Evolutionary conservation across 2,888 invertebrate genomes (phyloP).

Genomic region (Dyspetes luteomarginatus): DNA sequence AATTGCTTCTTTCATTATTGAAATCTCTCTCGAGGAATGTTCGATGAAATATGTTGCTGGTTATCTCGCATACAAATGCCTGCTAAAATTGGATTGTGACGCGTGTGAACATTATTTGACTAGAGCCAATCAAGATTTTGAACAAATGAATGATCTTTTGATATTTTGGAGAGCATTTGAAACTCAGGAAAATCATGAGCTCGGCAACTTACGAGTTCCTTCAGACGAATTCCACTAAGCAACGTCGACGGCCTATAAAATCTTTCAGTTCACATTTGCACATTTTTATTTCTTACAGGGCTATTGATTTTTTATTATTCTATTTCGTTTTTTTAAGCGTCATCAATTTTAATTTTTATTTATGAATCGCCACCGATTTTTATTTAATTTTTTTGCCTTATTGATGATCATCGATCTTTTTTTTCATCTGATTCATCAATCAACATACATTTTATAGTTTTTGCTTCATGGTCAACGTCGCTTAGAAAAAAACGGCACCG

Average conservation of each 20-base stretch:
- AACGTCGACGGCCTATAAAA: conserved; percentile 18
- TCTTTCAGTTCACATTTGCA: neutral
- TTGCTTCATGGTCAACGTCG: no score
- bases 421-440: no score
- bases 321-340: no score
- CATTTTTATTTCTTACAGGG: no score
- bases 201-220: conserved; percentile 38
- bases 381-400: no score
- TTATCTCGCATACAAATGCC: conserved; percentile 30
- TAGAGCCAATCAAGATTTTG: conserved; percentile 17
- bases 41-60: conserved; percentile 44
- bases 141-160: conserved; percentile 40
- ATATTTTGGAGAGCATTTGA: conserved; percentile 39
- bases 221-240: conserved; percentile 26
- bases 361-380: no score
- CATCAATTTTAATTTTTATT: no score
- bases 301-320: no score
- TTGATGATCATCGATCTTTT: no score
- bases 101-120: neutral
- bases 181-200: conserved; percentile 12
- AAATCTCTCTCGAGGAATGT: conserved; percentile 23
- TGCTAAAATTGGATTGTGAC: conserved; percentile 20
- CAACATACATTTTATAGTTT: no score
- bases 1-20: neutral
- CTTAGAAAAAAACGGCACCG: no score